Base-by-base conservation (phyloP, 2,888 invertebrate genomes). In the Caenorhabditis auriculariae region DNA sequence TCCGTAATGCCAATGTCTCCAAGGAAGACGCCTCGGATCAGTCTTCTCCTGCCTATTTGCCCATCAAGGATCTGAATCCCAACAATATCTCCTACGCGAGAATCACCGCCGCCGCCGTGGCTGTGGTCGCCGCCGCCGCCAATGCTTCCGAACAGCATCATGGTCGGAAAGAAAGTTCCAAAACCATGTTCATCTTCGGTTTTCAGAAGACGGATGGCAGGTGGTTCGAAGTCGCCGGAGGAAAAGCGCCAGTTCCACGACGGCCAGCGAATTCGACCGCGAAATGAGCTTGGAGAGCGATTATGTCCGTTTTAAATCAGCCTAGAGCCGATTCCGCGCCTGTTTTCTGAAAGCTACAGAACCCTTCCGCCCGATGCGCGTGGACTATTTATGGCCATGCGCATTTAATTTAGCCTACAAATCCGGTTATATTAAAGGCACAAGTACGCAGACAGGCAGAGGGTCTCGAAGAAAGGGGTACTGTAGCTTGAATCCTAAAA, bases 171-270 rank as follows among this genome's bases (percentile, higher is more conserved):
- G n/a, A n/a, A n/a, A n/a, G n/a, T n/a, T n/a, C n/a, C n/a, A n/a
- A n/a, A n/a, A n/a, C 9, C 15, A 32, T 32, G 15, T 32, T 32
- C 7, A 9, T 7, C 32, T 32, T 32, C 15, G 9, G 15, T 9
- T 32, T 32, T 7, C n/a, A n/a, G n/a, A n/a, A n/a, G 66, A 65
- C 17, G 70, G 69, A 6, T 73, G 73, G 73, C 60, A 73, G 27
- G 51, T 74, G 17, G 73, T 73, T 2, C 38, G 46, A 17, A 60
- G 57, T 21, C 49, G 74, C 1, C 37, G 67, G 7, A 29, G 70
- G 17, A 66, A 64, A 43, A 66, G 62, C 47, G 54, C 62, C 9
- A 66, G 64, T 9, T 59, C 63, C 47, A 62, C 72, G 2, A 63
- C 67, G 4, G 54, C 57, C 6, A 50, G 47, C 2, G 64, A 60